A percentile compares a stretch with the other conserved stretches of the same genome.
Conservation (phyloP, 2,888 invertebrate species). For the Orchesella flavescens region DNA sequence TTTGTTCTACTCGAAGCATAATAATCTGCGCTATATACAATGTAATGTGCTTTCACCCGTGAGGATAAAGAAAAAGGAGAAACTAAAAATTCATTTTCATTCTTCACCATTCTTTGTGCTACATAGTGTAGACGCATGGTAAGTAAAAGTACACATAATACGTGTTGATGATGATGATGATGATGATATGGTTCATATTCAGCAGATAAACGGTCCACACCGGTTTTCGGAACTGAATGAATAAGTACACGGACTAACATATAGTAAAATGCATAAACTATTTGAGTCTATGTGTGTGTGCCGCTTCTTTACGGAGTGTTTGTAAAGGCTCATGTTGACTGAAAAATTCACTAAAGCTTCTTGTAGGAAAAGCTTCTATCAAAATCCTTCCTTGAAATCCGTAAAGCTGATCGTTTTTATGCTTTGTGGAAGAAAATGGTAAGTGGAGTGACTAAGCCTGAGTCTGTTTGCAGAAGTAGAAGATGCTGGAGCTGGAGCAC, state of each 20-base stretch:
- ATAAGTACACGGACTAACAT: neutral
- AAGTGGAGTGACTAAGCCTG: neutral
- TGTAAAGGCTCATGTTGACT: too few relatives aligned
- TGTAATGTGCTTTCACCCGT: too few relatives aligned
- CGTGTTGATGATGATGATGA: neutral
- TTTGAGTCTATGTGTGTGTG: too few relatives aligned
- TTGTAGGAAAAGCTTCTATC: too few relatives aligned
- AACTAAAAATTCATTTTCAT: conserved; percentile 40
- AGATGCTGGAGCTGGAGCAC: conserved; percentile 5
- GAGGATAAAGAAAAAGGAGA: too few relatives aligned
- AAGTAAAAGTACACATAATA: too few relatives aligned
- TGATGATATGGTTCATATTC: conserved; percentile 19
- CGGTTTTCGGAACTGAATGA: neutral
- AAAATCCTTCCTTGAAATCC: too few relatives aligned
- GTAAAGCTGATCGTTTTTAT: neutral
- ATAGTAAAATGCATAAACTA: conserved; percentile 1
- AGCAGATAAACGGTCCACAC: conserved; percentile 22
- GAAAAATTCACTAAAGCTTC: too few relatives aligned
- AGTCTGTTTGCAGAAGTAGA: neutral
- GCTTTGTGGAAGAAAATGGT: conserved; percentile 8
- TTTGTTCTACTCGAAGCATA: too few relatives aligned
- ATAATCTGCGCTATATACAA: too few relatives aligned
- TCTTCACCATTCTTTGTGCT: conserved; percentile 21
- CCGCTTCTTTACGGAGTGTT: neutral
- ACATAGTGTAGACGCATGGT: too few relatives aligned